phyloP scores from a whole-genome alignment of 2,113 vertebrate species.

The Otus sunia region DNA sequence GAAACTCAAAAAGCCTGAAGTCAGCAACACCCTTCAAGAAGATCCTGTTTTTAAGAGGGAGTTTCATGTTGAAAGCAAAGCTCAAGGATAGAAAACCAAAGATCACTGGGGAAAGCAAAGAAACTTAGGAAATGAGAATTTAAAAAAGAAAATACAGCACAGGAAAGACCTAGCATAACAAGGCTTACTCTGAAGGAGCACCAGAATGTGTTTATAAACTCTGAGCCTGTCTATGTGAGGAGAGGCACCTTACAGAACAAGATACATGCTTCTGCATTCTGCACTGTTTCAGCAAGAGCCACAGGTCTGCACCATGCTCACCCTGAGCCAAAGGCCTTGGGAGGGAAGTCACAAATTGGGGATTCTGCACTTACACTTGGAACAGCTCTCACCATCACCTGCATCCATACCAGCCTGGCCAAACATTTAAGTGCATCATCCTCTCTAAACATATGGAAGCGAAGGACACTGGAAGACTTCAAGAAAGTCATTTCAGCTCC shows the following conservation, averaged over 20 bases:
- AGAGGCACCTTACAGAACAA: background rate
- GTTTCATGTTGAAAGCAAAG: background rate
- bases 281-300: background rate
- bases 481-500: background rate
- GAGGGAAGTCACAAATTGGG: background rate
- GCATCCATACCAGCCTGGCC: background rate
- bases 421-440: background rate
- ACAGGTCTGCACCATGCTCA: background rate
- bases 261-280: background rate
- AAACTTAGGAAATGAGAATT: background rate
- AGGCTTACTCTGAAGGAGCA: background rate
- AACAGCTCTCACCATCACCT: background rate
- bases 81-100: background rate
- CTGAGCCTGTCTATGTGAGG: background rate
- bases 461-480: background rate
- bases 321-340: rapidly evolving
- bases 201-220: background rate
- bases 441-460: background rate
- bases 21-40: background rate
- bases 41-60: background rate
- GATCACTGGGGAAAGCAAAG: background rate
- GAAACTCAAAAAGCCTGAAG: background rate
- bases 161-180: background rate
- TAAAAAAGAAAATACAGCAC: background rate
- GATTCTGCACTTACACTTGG: background rate